phyloP scores from a whole-genome alignment of 2,888 invertebrate genomes.

The Nezara viridula region DNA sequence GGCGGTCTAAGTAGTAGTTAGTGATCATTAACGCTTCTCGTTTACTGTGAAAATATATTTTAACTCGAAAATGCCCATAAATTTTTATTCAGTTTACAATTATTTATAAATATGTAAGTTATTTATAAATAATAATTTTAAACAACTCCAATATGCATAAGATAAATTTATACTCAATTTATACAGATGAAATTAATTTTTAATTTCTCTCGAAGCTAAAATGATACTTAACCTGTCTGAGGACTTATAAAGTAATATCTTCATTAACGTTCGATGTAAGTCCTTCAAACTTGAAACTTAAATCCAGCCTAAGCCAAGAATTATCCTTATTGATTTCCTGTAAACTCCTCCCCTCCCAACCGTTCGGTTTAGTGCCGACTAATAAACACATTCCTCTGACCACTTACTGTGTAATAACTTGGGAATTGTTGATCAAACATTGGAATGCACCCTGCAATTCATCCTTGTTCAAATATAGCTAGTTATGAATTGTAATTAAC shows the following conservation, averaged over 20 bases:
- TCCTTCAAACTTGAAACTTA: background rate
- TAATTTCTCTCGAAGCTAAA: background rate
- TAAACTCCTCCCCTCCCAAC: background rate
- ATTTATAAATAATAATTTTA: no score
- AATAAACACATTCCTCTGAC: background rate
- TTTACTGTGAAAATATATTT: background rate
- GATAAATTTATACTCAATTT: no score
- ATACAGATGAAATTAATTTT: no score
- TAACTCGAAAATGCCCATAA: background rate
- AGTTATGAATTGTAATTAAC: background rate
- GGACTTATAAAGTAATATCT: background rate
- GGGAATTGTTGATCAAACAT: background rate
- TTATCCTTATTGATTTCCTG: conserved; percentile 33
- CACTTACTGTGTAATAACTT: background rate
- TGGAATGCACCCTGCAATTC: background rate
- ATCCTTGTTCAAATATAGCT: background rate
- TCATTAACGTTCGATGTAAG: background rate
- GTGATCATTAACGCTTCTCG: background rate
- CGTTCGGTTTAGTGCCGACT: background rate
- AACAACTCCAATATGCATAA: no score
- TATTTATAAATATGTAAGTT: no score
- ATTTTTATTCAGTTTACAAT: no score
- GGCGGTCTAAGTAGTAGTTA: background rate
- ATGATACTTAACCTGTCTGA: background rate
- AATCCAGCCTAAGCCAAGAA: background rate